Conservation (phyloP, 2,113 vertebrate species). For the Callopanchax toddi region DNA sequence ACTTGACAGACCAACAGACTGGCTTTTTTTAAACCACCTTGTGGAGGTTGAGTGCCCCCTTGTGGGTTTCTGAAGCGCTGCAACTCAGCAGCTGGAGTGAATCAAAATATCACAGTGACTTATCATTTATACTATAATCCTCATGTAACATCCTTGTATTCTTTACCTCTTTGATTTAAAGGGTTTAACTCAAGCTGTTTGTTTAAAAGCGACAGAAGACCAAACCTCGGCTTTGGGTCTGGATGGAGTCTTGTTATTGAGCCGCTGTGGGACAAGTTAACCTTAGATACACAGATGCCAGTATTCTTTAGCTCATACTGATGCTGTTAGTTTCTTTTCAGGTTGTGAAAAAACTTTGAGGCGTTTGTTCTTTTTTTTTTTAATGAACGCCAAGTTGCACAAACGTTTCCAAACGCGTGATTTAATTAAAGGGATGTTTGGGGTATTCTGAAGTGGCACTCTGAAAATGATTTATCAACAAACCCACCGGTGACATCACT, state of each 20-base stretch:
- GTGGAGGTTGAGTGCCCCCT: slow-evolving; percentile 35
- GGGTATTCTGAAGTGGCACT: too few species aligned
- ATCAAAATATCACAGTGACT: background rate
- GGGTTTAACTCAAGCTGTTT: slow-evolving; percentile 31
- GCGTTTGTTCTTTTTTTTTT: background rate
- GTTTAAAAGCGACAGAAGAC: slow-evolving; percentile 50
- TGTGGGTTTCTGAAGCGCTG: slow-evolving; percentile 20
- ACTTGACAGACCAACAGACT: background rate
- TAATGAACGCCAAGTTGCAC: background rate
- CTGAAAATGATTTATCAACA: too few species aligned
- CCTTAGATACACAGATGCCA: slow-evolving; percentile 27
- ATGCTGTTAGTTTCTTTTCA: background rate
- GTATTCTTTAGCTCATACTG: slow-evolving; percentile 25
- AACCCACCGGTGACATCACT: too few species aligned
- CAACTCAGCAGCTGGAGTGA: slow-evolving; percentile 28
- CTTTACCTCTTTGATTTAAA: slow-evolving; percentile 41
- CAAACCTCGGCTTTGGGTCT: slow-evolving; percentile 24
- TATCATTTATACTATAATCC: slow-evolving; percentile 21
- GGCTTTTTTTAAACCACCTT: slow-evolving; percentile 31
- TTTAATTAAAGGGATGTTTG: background rate
- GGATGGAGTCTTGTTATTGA: slow-evolving; percentile 46
- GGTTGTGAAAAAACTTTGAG: too few species aligned
- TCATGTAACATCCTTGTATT: slow-evolving; percentile 61
- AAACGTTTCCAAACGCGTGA: background rate
- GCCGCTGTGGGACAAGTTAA: slow-evolving; percentile 39